Evolutionary conservation across 2,888 invertebrate species (phyloP), one percentile per base, ranked within the genome.

Genomic region (Gymnoscelis rufifasciata): DNA sequence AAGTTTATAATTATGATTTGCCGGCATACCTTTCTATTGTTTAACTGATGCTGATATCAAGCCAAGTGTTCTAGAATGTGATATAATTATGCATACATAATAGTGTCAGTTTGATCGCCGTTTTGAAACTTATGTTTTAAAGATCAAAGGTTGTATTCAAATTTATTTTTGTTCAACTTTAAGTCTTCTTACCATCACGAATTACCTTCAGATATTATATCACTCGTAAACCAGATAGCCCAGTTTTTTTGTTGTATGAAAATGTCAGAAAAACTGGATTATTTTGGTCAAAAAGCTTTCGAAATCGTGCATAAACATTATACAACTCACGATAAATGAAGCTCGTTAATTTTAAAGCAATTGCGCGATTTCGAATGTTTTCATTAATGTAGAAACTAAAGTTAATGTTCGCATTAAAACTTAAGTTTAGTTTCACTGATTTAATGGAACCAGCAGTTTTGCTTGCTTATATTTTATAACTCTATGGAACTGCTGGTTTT

Each of bases 401-500:
- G 56, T 50, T 59, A 56, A 50, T 36, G 55, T 35, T 43, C n/a
- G 10, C n/a, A 19, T 2, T 3, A 14, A 35, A 10, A 39, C 36
- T 54, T 52, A 49, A 49, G 42, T 58, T 62, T 54, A 47, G 47
- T 50, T 60, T 55, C 51, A 30, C 6, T 27, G 33, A 41, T 3
- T 14, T 42, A 11, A 40, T 40, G 48, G 43, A 44, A 28, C 43
- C 43, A 43, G 37, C 31, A n/a, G 43, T 38, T 5, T 19, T 23
- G 3, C 33, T 19, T 3, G 14, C 10, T 7, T 1, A 35, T 15
- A 10, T 14, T 15, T 23, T 23, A 10, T 5, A 33, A 15, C 31
- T 26, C 26, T 6, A 39, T 0, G n/a, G n/a, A 14, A 10, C 45
- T 12, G 70, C 69, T 68, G 61, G 65, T 69, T 71, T 64, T 69